phyloP scores from a whole-genome alignment of 2,888 invertebrate species.

The Lapara coniferarum region DNA sequence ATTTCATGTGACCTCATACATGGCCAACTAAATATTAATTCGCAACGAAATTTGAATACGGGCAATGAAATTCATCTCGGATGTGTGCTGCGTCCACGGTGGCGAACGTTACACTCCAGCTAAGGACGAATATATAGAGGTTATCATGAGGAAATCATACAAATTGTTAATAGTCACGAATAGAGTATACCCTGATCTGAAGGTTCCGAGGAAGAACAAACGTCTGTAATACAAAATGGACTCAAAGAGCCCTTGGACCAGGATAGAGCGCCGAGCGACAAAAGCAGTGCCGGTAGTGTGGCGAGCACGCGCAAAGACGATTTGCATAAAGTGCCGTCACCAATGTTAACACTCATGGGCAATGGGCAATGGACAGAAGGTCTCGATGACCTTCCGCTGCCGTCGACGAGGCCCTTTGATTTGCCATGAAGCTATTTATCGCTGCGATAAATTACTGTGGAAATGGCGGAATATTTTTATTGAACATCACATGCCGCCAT shows the following conservation, averaged over 20 bases:
- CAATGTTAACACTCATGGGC: constrained; percentile 68
- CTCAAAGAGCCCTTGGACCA: constrained; percentile 36
- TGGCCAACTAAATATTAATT: constrained; percentile 43
- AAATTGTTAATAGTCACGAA: constrained; percentile 53
- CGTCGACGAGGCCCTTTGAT: constrained; percentile 73
- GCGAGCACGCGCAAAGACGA: constrained; percentile 62
- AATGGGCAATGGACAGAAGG: constrained; percentile 66
- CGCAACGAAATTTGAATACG: constrained; percentile 40
- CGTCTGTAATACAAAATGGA: constrained; percentile 45
- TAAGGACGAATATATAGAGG: constrained; percentile 36
- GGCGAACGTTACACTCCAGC: constrained; percentile 40
- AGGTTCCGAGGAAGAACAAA: constrained; percentile 49
- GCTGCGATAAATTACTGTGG: constrained; percentile 48
- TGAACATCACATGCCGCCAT: constrained; percentile 28
- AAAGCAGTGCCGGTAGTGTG: constrained; percentile 45
- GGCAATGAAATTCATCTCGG: constrained; percentile 38
- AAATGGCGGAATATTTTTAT: constrained; percentile 42
- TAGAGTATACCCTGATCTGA: constrained; percentile 49
- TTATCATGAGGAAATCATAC: constrained; percentile 51
- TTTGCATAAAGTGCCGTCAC: constrained; percentile 77
- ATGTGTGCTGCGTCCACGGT: constrained; percentile 34
- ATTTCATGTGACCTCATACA: constrained; percentile 32
- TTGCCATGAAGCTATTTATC: constrained; percentile 65
- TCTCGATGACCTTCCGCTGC: constrained; percentile 66
- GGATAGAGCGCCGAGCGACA: constrained; percentile 33